Percentiles rank a stretch among this genome's conserved stretches.
Evolutionary conservation across 92 coral and sea anemone genomes (phyloP).

Genomic region (Zoanthus sansibaricus): DNA sequence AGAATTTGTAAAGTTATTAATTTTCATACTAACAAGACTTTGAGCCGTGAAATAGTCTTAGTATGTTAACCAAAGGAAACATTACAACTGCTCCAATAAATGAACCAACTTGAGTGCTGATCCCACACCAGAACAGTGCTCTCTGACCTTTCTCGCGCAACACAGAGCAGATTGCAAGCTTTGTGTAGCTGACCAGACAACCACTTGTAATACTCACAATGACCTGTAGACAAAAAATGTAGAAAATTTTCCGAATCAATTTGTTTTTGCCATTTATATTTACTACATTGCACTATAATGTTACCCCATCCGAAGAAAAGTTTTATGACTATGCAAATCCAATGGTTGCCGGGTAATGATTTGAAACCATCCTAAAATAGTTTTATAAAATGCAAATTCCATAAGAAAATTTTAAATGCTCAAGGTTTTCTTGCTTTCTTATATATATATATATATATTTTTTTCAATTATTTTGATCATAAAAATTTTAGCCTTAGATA

Average conservation of each 20-base stretch:
- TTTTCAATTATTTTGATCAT: no score
- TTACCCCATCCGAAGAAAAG: no score
- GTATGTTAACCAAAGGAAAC: slow-evolving; percentile 90
- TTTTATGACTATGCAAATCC: no score
- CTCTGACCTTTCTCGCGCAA: slow-evolving; percentile 83
- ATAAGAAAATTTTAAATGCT: no score
- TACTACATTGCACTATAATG: not conserved
- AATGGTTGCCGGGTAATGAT: no score
- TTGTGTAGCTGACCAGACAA: slow-evolving; percentile 78
- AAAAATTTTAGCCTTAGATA: no score
- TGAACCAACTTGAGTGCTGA: slow-evolving; percentile 88
- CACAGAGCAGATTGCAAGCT: slow-evolving; percentile 83
- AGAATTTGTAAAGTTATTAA: no score
- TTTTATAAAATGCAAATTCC: no score
- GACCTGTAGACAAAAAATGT: slow-evolving; percentile 65
- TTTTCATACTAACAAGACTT: slow-evolving; percentile 48
- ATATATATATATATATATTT: no score
- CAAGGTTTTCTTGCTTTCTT: no score
- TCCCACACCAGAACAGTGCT: slow-evolving; percentile 96
- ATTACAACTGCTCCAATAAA: slow-evolving; percentile 85
- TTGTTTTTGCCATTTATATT: not conserved
- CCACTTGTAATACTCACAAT: slow-evolving; percentile 75
- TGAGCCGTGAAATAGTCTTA: slow-evolving; percentile 78
- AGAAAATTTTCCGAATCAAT: not conserved
- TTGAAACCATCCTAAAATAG: no score